phyloP scores from a whole-genome alignment of 2,888 invertebrate genomes.

The Coecobrya sp. region DNA sequence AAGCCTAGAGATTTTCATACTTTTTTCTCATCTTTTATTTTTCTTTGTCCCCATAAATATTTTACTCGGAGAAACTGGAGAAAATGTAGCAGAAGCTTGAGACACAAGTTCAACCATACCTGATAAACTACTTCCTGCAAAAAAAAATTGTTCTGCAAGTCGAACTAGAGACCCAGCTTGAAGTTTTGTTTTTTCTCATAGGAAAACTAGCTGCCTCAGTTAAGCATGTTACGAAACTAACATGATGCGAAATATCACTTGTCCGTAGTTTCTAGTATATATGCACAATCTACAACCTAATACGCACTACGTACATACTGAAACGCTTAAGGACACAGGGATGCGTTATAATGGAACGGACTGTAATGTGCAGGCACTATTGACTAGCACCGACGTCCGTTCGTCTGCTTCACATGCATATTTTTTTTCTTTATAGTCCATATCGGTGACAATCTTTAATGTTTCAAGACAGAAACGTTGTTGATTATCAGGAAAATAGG shows the following conservation, averaged over 20 bases:
- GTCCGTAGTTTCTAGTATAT: background rate
- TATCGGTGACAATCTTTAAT: too few species aligned
- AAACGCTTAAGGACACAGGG: too few species aligned
- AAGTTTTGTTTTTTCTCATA: constrained; percentile 21
- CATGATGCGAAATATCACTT: background rate
- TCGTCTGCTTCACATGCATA: too few species aligned
- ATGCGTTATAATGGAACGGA: too few species aligned
- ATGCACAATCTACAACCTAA: background rate
- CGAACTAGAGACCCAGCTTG: background rate
- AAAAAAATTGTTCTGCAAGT: background rate
- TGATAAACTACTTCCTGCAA: background rate
- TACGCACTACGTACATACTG: too few species aligned
- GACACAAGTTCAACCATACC: background rate
- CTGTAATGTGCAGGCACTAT: too few species aligned
- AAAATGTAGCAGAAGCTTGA: background rate
- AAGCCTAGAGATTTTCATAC: background rate
- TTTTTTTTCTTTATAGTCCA: too few species aligned
- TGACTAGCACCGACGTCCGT: too few species aligned
- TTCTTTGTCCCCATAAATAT: background rate
- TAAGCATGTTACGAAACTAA: background rate
- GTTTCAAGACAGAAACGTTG: too few species aligned
- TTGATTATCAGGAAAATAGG: too few species aligned
- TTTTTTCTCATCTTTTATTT: background rate
- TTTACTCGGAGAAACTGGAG: background rate
- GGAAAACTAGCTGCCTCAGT: background rate